Conservation (phyloP, 1,140 invertebrate species). For the Trinorchestia longiramus region DNA sequence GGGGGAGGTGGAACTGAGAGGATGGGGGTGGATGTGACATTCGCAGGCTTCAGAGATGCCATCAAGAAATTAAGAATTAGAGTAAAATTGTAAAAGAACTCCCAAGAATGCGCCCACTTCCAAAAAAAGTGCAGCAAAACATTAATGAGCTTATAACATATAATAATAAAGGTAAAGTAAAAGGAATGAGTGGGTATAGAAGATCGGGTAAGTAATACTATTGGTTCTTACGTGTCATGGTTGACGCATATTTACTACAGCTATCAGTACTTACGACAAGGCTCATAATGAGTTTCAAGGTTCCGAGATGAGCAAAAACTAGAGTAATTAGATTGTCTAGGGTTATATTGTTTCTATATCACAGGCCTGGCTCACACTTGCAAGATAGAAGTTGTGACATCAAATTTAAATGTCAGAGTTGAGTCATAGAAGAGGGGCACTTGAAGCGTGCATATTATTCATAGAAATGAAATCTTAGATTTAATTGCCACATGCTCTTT, state of each 20-base stretch:
- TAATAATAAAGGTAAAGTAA: not conserved
- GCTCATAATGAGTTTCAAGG: not conserved
- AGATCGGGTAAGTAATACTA: not conserved
- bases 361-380: not conserved
- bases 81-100: not conserved
- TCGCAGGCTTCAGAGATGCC: slow-evolving; percentile 42
- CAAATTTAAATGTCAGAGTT: not conserved
- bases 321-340: not conserved
- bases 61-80: not conserved
- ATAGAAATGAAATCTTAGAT: not conserved
- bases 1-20: slow-evolving; percentile 31
- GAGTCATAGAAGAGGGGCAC: not conserved
- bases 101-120: not conserved
- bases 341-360: not conserved
- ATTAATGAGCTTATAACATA: too few species aligned
- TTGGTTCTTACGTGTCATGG: not conserved
- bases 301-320: not conserved
- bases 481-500: not conserved
- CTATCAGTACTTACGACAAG: not conserved
- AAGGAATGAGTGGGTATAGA: not conserved
- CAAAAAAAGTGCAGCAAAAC: not conserved
- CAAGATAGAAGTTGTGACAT: not conserved
- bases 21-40: slow-evolving; percentile 35
- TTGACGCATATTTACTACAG: not conserved
- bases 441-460: not conserved